These are phyloP conservation scores for Emys orbicularis DNA, from an alignment of 2,797 vertebrate genomes.

Conservation along the genomic window DNA sequence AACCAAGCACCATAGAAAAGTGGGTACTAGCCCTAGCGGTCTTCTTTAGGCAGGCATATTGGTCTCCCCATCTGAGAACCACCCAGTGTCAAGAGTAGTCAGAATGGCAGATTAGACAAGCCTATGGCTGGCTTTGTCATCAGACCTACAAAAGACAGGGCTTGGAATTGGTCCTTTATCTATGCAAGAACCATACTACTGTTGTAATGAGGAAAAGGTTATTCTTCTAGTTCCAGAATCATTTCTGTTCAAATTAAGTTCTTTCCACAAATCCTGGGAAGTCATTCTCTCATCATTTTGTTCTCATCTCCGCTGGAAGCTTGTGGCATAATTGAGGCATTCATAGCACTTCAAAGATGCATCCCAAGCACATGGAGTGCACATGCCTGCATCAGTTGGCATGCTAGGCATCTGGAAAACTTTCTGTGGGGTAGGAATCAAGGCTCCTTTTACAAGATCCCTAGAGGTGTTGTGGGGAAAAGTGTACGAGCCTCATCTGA, in stretches of 20 bases:
- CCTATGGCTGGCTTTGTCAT: not conserved
- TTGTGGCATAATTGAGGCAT: not conserved
- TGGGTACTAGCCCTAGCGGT: not conserved
- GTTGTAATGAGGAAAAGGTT: not conserved
- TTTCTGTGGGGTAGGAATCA: not conserved
- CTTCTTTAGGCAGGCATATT: not conserved
- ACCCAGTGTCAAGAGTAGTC: not conserved
- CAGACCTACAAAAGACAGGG: not conserved
- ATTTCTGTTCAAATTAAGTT: not conserved
- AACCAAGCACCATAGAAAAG: not conserved
- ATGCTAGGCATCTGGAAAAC: not conserved
- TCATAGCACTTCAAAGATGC: not conserved
- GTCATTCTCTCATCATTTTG: not conserved
- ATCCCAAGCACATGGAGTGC: not conserved
- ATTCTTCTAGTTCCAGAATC: not conserved
- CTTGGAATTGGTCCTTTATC: not conserved
- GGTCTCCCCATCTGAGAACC: not conserved
- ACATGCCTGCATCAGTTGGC: not conserved
- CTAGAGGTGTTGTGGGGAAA: not conserved
- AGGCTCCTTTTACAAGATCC: not conserved
- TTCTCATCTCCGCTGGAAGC: not conserved
- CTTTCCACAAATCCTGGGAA: not conserved
- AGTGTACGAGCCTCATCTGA: rapidly evolving
- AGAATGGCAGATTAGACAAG: not conserved
- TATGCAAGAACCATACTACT: not conserved